Conservation (phyloP, 2,113 vertebrate species). For the Dermatemys mawii region DNA sequence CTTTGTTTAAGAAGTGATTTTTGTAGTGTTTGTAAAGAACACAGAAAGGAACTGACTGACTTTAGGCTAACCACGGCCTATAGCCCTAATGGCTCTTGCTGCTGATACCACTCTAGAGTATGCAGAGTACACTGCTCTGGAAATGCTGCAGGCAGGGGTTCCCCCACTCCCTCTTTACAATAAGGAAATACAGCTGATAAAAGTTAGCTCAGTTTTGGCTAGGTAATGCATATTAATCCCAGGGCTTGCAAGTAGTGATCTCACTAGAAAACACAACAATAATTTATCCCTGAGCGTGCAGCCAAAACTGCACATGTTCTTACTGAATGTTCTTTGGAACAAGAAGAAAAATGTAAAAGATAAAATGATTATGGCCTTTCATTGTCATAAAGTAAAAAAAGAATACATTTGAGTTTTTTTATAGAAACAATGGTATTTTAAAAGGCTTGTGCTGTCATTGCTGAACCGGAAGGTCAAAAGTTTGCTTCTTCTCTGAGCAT, state of each 20-base stretch:
- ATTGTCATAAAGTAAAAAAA: background rate
- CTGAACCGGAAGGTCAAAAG: background rate
- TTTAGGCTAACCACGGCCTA: background rate
- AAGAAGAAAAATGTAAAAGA: background rate
- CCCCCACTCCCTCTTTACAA: background rate
- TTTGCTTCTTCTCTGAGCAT: background rate
- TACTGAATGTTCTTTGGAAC: constrained; percentile 3
- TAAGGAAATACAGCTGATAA: constrained; percentile 51
- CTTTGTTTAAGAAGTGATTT: background rate
- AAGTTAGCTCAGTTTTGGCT: constrained; percentile 41
- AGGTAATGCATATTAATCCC: constrained; percentile 54
- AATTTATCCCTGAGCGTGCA: constrained; percentile 41
- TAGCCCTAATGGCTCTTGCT: background rate
- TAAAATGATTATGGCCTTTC: background rate
- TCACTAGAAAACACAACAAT: constrained; percentile 41
- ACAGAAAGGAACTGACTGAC: background rate
- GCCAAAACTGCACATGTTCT: constrained; percentile 23
- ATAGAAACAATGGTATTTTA: background rate
- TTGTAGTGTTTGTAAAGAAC: background rate
- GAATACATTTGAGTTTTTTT: background rate
- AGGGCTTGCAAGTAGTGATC: constrained; percentile 4
- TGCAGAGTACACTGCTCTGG: constrained; percentile 31
- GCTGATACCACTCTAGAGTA: background rate
- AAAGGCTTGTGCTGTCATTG: background rate
- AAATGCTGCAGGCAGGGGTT: constrained; percentile 16